Evolutionary conservation across 2,888 invertebrate genomes (phyloP), one percentile per base, ranked within the genome.

Genomic region (Pachymerium ferrugineum): DNA sequence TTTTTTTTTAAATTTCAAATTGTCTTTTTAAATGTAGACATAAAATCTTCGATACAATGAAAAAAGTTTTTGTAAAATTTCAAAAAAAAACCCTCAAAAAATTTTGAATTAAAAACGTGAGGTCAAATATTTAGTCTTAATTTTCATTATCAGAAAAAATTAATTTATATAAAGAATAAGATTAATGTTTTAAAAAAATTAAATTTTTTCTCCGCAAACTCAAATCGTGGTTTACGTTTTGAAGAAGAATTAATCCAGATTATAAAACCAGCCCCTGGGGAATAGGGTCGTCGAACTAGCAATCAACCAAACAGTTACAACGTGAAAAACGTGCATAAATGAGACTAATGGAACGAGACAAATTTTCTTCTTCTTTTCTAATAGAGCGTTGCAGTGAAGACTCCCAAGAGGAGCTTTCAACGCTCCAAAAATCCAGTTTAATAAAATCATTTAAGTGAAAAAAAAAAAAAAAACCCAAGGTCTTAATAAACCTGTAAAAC

Each of bases 221-320:
- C 4, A 14, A 38, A 38, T 6, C 42, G 47, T 47, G 47, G 47
- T 47, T 47, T 47, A 47, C 22, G 47, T 47, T 47, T n/a, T n/a
- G n/a, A 47, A 47, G 22, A 22, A 47, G 19, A 22, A 47, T 19
- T 47, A 47, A 47, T 47, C 47, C 47, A 47, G 47, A 47, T 47
- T 47, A 47, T n/a, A 16, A 47, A 47, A 14, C 22, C 4, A 47
- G 47, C 47, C 47, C 8, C 19, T 22, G 47, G 47, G 47, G 22
- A 47, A 47, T 47, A 47, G 22, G 47, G 47, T 47, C 47, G 47
- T 47, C 47, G 47, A 47, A 47, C 47, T 47, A 47, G 47, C 47
- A 47, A 19, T 47, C 47, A 16, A 47, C 19, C 47, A 5, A 16
- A 22, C n/a, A 5, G 47, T 47, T 47, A 19, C 22, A 16, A 22